Evolutionary conservation across 64 coral and sea anemone genomes (phyloP).

Genomic region (Montipora efflorescens): DNA sequence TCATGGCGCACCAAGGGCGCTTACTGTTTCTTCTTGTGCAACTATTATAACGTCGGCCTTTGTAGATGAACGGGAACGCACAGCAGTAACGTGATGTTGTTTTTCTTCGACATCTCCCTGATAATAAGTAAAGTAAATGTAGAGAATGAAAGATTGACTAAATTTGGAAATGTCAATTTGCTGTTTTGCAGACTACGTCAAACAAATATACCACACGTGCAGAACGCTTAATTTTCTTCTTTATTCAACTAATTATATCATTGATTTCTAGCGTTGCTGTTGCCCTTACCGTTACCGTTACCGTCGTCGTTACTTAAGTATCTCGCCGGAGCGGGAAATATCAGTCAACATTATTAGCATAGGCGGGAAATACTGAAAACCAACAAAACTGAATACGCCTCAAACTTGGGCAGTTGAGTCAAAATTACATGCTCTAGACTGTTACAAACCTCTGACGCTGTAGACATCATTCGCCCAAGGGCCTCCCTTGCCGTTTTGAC

Average conservation of each 20-base stretch:
- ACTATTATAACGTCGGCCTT: constrained; percentile 34
- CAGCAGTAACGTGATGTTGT: constrained; percentile 56
- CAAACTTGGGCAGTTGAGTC: not conserved
- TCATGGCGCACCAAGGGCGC: constrained; percentile 51
- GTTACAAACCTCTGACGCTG: not conserved
- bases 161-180: no score
- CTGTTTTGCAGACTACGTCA: no score
- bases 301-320: no score
- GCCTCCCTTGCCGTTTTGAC: constrained; percentile 31
- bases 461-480: constrained; percentile 42
- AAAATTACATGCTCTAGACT: not conserved
- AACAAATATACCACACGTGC: no score
- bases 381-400: not conserved
- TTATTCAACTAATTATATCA: no score
- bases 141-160: not conserved
- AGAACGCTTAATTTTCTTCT: no score
- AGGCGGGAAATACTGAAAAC: not conserved
- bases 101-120: constrained; percentile 38
- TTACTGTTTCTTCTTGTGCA: constrained; percentile 19
- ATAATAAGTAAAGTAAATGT: not conserved
- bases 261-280: no score
- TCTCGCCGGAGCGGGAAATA: not conserved
- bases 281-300: no score
- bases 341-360: not conserved
- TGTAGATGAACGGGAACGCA: constrained; percentile 65